Conservation (phyloP, 2,888 invertebrate species). For the Autographa pulchrina region DNA sequence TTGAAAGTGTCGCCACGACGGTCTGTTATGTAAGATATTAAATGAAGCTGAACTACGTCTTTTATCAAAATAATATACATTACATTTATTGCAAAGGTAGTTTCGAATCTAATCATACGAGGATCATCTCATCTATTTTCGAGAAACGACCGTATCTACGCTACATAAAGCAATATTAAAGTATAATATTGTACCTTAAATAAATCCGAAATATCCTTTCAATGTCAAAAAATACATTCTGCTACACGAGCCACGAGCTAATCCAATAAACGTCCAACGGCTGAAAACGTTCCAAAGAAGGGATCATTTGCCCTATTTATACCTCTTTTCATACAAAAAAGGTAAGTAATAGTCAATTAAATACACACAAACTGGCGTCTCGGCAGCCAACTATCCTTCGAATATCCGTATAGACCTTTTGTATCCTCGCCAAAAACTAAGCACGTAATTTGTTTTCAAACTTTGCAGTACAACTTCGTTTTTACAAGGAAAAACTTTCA, state of each 20-base stretch:
- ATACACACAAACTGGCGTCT: slow-evolving; percentile 24
- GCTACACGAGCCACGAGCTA: slow-evolving; percentile 14
- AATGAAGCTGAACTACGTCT: background rate
- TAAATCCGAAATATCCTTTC: slow-evolving; percentile 19
- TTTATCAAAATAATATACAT: background rate
- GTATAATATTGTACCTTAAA: slow-evolving; percentile 15
- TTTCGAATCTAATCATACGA: slow-evolving; percentile 2
- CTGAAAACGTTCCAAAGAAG: slow-evolving; percentile 15
- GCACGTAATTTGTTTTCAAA: slow-evolving; percentile 45
- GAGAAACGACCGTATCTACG: slow-evolving; percentile 2
- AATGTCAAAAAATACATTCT: slow-evolving; percentile 22
- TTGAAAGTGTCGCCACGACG: slow-evolving; percentile 16
- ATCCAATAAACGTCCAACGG: slow-evolving; percentile 34
- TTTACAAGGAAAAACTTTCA: slow-evolving; percentile 35
- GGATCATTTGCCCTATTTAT: slow-evolving; percentile 20
- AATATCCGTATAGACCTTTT: slow-evolving; percentile 19
- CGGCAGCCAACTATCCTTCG: slow-evolving; percentile 9
- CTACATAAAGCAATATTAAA: slow-evolving; percentile 13
- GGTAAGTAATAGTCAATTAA: slow-evolving; percentile 42
- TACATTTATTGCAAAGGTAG: background rate
- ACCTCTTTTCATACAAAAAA: slow-evolving; percentile 29
- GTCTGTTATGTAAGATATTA: slow-evolving; percentile 8
- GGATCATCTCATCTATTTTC: slow-evolving; percentile 2
- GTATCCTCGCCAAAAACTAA: slow-evolving; percentile 16
- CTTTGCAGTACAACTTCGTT: slow-evolving; percentile 31